Evolutionary conservation across 35 echinoderm and acorn worm species (phyloP).

Genomic region (Anneissia japonica): DNA sequence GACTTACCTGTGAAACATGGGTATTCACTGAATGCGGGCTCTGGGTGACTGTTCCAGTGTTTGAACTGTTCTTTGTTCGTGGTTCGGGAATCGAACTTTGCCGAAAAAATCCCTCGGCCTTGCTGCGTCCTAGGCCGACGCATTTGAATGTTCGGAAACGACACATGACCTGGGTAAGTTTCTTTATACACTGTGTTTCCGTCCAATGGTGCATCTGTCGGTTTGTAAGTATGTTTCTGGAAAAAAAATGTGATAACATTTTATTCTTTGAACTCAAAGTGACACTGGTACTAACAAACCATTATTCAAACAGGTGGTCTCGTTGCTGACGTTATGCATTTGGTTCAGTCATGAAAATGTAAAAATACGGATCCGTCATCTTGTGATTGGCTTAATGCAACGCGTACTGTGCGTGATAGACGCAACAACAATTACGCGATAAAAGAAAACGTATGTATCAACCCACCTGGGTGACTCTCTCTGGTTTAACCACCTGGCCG

Average conservation of each 20-base stretch:
- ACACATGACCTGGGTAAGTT: constrained; percentile 62
- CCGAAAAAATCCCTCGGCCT: constrained; percentile 28
- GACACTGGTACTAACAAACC: neutral
- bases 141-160: constrained; percentile 61
- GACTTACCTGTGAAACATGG: constrained; percentile 84
- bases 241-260: constrained; percentile 13
- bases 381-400: neutral
- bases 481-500: constrained; percentile 26
- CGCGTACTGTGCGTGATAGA: neutral
- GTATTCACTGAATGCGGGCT: constrained; percentile 64
- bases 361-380: neutral
- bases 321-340: no score
- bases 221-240: constrained; percentile 58
- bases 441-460: neutral
- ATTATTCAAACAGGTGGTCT: no score
- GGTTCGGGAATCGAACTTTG: constrained; percentile 81
- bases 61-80: constrained; percentile 79
- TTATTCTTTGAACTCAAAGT: no score
- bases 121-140: constrained; percentile 35
- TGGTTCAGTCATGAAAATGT: no score
- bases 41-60: constrained; percentile 56
- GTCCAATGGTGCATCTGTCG: constrained; percentile 51
- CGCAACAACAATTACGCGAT: neutral
- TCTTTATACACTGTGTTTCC: constrained; percentile 64
- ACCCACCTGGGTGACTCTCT: constrained; percentile 65